phyloP scores from a whole-genome alignment of 2,113 vertebrate genomes.

The Hippoglossus stenolepis region DNA sequence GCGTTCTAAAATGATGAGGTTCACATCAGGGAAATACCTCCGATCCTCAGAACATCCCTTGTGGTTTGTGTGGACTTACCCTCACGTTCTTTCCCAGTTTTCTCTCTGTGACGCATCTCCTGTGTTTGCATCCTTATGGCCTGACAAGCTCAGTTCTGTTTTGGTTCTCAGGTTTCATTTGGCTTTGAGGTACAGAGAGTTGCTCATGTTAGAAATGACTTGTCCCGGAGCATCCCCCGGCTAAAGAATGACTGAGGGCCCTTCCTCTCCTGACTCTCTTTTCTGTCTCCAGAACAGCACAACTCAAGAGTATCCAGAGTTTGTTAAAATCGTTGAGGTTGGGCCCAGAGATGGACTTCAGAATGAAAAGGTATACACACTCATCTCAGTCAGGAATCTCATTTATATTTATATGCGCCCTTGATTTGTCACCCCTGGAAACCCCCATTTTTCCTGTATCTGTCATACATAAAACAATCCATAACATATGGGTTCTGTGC shows the following conservation, averaged over 20 bases:
- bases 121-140: conserved; percentile 44
- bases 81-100: conserved; percentile 4
- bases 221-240: conserved; percentile 19
- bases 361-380: conserved; percentile 91
- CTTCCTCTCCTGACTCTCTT: neutral
- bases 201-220: conserved; percentile 49
- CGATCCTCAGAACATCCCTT: conserved; percentile 38
- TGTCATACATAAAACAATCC: conserved; percentile 35
- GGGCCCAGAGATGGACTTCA: conserved; percentile 96
- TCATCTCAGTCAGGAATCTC: conserved; percentile 6
- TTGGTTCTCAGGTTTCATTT: conserved; percentile 51
- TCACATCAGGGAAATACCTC: conserved; percentile 35
- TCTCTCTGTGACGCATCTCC: conserved; percentile 42
- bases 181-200: conserved; percentile 42
- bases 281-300: conserved; percentile 74
- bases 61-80: conserved; percentile 51
- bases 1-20: neutral
- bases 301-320: conserved; percentile 84
- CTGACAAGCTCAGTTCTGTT: conserved; percentile 44
- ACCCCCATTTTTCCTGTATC: conserved; percentile 24
- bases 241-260: conserved; percentile 15
- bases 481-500: conserved; percentile 59
- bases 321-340: conserved; percentile 96
- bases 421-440: conserved; percentile 36
- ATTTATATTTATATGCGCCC: conserved; percentile 24